These are phyloP conservation scores for Microtus agrestis DNA, from an alignment of 2,797 vertebrate genomes.

Conservation along the genomic window DNA sequence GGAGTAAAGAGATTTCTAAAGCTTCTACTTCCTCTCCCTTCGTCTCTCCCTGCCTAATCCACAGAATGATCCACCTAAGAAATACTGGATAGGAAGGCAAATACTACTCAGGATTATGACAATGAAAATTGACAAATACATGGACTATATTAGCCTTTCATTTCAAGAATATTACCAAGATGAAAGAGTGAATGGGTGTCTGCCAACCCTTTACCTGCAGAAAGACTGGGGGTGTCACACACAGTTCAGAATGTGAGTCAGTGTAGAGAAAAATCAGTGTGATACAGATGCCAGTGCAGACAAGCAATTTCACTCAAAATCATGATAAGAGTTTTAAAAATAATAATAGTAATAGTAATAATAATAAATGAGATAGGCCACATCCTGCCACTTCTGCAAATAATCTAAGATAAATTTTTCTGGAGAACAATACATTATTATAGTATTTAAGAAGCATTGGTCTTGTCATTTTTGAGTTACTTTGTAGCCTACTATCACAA, in stretches of 20 bases:
- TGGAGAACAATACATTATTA: neutral
- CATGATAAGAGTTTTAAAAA: neutral
- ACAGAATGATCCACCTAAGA: neutral
- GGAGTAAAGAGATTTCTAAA: neutral
- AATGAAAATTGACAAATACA: neutral
- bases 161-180: neutral
- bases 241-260: neutral
- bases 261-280: accelerated
- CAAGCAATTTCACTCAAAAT: neutral
- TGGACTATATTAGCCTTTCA: neutral
- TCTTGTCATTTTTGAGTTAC: neutral
- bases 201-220: too few species aligned
- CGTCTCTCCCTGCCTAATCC: neutral
- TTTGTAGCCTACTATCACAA: neutral
- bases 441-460: neutral
- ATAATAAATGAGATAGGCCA: neutral
- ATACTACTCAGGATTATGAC: neutral
- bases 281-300: accelerated
- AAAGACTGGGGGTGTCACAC: neutral
- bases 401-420: neutral
- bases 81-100: neutral
- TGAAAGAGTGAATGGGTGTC: neutral
- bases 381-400: neutral
- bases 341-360: neutral
- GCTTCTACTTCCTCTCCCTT: neutral